phyloP scores from a whole-genome alignment of 2,888 invertebrate genomes.

The Tenthredo livida region DNA sequence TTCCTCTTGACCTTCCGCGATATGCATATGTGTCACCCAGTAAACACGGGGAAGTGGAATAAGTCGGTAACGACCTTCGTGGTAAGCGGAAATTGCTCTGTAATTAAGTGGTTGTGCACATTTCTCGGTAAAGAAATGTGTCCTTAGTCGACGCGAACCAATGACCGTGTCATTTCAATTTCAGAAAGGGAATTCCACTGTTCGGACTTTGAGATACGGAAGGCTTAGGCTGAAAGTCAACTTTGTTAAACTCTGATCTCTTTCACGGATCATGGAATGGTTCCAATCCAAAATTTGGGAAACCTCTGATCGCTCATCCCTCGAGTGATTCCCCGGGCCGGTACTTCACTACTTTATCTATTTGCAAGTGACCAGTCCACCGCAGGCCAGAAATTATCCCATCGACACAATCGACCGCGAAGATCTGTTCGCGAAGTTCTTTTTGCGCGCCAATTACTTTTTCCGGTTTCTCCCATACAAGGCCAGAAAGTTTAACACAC shows the following conservation, averaged over 20 bases:
- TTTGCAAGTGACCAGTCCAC: background rate
- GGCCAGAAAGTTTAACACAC: background rate
- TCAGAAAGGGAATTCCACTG: background rate
- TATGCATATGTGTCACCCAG: background rate
- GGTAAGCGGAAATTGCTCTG: background rate
- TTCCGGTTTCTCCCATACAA: constrained; percentile 35
- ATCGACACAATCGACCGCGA: background rate
- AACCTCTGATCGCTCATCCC: background rate
- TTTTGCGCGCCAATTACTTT: constrained; percentile 14
- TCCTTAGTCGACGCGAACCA: constrained; percentile 1
- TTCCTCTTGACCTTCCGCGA: background rate
- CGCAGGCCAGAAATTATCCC: background rate
- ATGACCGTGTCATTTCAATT: background rate
- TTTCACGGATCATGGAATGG: background rate
- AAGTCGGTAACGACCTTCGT: constrained; percentile 16
- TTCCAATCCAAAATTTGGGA: background rate
- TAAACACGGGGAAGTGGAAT: background rate
- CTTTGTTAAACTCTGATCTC: background rate
- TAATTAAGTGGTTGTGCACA: background rate
- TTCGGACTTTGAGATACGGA: background rate
- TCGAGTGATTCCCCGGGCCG: background rate
- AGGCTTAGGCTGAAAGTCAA: background rate
- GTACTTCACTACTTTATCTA: background rate
- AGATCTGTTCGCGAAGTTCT: background rate
- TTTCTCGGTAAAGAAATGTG: background rate